Evolutionary conservation across 2,888 invertebrate species (phyloP).

Genomic region (Rhagonycha fulva): DNA sequence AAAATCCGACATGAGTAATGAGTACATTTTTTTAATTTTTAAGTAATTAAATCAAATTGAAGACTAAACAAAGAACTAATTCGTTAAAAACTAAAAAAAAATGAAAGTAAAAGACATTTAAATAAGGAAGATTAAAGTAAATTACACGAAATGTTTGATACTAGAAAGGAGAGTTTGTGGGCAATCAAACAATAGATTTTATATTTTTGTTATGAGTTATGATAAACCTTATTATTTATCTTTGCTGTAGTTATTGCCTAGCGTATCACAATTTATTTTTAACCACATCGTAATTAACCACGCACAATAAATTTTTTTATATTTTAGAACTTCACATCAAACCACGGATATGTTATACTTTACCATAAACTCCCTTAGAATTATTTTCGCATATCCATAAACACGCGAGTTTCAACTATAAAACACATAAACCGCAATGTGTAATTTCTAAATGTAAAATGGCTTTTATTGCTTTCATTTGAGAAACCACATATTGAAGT

Average conservation of each 20-base stretch:
- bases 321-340: neutral
- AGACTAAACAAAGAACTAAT: no score
- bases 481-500: conserved; percentile 4
- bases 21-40: no score
- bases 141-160: no score
- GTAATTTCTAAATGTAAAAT: neutral
- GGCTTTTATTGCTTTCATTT: neutral
- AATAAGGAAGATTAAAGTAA: no score
- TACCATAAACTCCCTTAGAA: neutral
- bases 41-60: no score
- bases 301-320: neutral
- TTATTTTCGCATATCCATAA: neutral
- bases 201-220: no score
- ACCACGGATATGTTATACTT: neutral
- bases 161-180: no score
- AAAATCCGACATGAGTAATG: no score
- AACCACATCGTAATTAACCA: neutral
- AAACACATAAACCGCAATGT: neutral
- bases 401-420: neutral
- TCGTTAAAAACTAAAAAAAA: no score
- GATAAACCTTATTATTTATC: neutral
- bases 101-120: no score
- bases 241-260: neutral
- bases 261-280: neutral
- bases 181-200: no score